phyloP scores from a whole-genome alignment of 2,797 vertebrate genomes.

The Microctenopoma stevenorrisi region DNA sequence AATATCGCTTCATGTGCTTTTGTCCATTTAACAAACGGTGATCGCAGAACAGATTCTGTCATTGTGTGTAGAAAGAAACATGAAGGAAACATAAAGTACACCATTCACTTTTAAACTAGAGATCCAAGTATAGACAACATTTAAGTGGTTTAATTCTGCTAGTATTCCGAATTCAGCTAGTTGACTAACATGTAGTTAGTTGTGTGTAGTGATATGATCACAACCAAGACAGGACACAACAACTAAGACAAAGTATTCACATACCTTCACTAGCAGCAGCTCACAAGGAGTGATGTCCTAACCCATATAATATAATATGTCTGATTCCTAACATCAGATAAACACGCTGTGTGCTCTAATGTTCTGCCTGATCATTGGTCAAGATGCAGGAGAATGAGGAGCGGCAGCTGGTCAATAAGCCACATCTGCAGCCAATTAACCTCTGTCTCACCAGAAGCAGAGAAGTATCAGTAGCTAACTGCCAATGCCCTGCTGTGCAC shows the following conservation, averaged over 20 bases:
- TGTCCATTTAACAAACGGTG: constrained; percentile 28
- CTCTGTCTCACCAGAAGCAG: constrained; percentile 24
- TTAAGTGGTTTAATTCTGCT: not conserved
- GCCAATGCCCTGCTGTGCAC: constrained; percentile 32
- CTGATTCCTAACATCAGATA: constrained; percentile 19
- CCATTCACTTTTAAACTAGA: too few relatives aligned
- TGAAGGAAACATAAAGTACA: not conserved
- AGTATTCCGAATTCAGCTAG: not conserved
- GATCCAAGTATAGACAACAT: too few relatives aligned
- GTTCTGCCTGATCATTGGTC: not conserved
- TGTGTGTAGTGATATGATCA: too few relatives aligned
- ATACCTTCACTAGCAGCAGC: constrained; percentile 17
- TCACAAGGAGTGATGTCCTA: constrained; percentile 6
- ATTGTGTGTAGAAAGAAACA: not conserved
- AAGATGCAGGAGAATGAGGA: constrained; percentile 23
- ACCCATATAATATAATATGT: not conserved
- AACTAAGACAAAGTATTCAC: not conserved
- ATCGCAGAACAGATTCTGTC: constrained; percentile 10
- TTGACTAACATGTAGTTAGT: not conserved
- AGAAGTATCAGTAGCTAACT: constrained; percentile 15
- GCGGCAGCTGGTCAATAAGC: constrained; percentile 35
- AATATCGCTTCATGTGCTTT: constrained; percentile 15
- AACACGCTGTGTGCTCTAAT: constrained; percentile 1
- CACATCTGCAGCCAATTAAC: constrained; percentile 46
- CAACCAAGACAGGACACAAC: too few relatives aligned